Conservation (phyloP, 2,113 vertebrate species). For the Bos indicus region DNA sequence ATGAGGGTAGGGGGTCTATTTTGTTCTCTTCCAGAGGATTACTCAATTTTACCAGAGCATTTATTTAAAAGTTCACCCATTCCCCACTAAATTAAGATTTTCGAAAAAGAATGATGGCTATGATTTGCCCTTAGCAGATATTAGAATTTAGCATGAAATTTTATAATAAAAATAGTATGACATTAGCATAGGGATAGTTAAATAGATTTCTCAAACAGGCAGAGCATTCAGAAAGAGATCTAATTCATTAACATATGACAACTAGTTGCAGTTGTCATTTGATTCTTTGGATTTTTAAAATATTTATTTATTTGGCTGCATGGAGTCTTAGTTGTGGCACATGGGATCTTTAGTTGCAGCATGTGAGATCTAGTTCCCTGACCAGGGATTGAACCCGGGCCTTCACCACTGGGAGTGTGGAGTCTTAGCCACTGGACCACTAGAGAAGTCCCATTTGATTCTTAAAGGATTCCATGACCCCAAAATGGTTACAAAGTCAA, state of each 20-base stretch:
- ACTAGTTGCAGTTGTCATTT: neutral
- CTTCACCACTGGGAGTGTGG: neutral
- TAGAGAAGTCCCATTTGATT: neutral
- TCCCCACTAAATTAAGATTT: neutral
- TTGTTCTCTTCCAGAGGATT: neutral
- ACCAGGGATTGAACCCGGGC: accelerated
- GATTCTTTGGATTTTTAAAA: neutral
- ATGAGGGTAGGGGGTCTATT: neutral
- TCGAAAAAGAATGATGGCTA: neutral
- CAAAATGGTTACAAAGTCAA: neutral
- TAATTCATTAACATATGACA: neutral
- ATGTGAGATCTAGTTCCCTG: neutral
- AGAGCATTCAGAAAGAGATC: neutral
- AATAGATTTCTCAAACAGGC: neutral
- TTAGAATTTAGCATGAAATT: neutral
- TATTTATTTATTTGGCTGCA: neutral
- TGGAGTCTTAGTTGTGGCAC: neutral
- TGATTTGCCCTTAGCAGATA: neutral
- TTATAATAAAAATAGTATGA: neutral
- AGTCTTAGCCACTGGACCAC: neutral
- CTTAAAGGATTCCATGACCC: neutral
- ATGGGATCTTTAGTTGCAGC: neutral
- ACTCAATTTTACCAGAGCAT: neutral
- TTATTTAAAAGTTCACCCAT: constrained; percentile 1
- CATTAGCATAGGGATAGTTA: neutral